A percentile compares a stretch with the other conserved stretches of the same genome.
These are phyloP conservation scores for Eristalis intricaria DNA, from an alignment of 2,888 invertebrate species.

Conservation along the genomic window DNA sequence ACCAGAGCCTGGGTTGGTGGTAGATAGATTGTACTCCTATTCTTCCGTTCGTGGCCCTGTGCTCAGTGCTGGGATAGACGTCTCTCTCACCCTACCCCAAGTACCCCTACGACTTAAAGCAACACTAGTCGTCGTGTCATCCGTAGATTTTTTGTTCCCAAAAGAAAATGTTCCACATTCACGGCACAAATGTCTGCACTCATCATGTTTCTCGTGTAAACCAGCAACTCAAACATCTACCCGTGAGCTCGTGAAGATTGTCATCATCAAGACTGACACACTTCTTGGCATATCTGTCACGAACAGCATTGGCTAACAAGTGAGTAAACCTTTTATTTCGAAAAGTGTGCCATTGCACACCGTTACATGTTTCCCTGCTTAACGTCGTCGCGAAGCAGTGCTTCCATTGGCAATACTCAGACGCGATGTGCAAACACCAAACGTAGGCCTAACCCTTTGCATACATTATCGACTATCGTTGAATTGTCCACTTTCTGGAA, in stretches of 20 bases:
- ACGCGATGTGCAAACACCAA: background rate
- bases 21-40: too few relatives aligned
- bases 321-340: background rate
- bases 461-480: background rate
- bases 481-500: background rate
- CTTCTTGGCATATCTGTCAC: background rate
- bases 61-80: too few relatives aligned
- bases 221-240: background rate
- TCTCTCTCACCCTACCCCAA: too few relatives aligned
- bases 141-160: too few relatives aligned
- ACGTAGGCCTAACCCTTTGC: constrained; percentile 13
- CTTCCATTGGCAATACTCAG: background rate
- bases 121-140: too few relatives aligned
- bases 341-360: background rate
- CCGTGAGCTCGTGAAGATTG: background rate
- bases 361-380: background rate
- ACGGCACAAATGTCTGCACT: background rate
- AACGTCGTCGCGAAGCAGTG: background rate
- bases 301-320: background rate
- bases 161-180: too few relatives aligned
- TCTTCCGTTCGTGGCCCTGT: too few relatives aligned
- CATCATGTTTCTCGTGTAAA: background rate
- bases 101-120: too few relatives aligned
- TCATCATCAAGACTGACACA: background rate
- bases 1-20: too few relatives aligned